Percentiles rank a stretch among this genome's conserved stretches.
phyloP scores from a whole-genome alignment of 2,797 vertebrate species.

The Potorous gilbertii region DNA sequence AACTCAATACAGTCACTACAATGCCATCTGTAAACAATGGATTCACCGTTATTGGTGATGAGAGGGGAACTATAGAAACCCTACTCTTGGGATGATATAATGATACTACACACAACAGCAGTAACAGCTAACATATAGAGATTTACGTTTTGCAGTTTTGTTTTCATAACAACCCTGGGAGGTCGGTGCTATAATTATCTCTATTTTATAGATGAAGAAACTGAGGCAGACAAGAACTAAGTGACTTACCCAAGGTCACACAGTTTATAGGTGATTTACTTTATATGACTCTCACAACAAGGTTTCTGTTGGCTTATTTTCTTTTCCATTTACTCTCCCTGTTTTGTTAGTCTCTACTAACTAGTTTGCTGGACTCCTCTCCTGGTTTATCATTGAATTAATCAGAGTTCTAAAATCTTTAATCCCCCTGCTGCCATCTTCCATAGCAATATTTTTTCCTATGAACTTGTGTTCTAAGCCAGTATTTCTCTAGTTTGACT shows the following conservation, averaged over 20 bases:
- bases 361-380: background rate
- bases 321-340: background rate
- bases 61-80: background rate
- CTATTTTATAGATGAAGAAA: background rate
- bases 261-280: background rate
- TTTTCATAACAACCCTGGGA: background rate
- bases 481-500: background rate
- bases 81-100: background rate
- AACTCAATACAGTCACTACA: background rate
- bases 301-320: background rate
- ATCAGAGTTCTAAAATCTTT: background rate
- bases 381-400: background rate
- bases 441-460: background rate
- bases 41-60: background rate
- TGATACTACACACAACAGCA: background rate
- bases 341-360: background rate
- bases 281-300: background rate
- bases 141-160: background rate
- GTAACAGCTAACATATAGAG: background rate
- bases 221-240: background rate
- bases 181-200: background rate
- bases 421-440: background rate
- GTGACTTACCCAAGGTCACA: background rate
- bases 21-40: background rate
- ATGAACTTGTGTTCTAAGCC: background rate